A percentile compares a stretch with the other conserved stretches of the same genome.
These are phyloP conservation scores for Coecobrya sp. DNA, from an alignment of 2,888 invertebrate species.

Conservation along the genomic window DNA sequence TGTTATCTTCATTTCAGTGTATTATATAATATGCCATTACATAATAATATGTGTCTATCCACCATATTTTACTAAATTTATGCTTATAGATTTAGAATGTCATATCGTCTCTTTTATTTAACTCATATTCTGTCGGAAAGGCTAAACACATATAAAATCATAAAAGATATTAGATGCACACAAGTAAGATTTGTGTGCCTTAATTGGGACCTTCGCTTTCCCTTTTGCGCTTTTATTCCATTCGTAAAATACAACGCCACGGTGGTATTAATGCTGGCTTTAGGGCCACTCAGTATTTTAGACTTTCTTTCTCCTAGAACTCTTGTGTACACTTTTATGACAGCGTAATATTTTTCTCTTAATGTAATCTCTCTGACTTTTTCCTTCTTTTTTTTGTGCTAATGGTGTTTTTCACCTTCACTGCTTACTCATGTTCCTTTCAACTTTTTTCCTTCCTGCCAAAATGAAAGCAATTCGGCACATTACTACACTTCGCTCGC, in stretches of 20 bases:
- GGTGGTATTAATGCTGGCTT: conserved; percentile 2
- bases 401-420: conserved; percentile 25
- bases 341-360: conserved; percentile 34
- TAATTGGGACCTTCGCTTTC: not conserved
- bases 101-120: not conserved
- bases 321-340: conserved; percentile 12
- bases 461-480: not conserved
- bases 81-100: too few species aligned
- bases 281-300: not conserved
- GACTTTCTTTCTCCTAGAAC: not conserved
- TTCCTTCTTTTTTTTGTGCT: conserved; percentile 33
- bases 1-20: too few species aligned
- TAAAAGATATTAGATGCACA: not conserved
- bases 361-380: conserved; percentile 37
- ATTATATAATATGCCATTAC: too few species aligned
- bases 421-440: conserved; percentile 24
- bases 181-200: not conserved
- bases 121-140: too few species aligned
- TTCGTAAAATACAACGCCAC: not conserved
- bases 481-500: not conserved
- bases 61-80: too few species aligned
- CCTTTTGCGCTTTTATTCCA: not conserved
- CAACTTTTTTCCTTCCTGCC: conserved; percentile 8
- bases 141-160: not conserved
- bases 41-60: too few species aligned